These are phyloP conservation scores for Conger conger DNA, from an alignment of 2,113 vertebrate species.

Conservation along the genomic window DNA sequence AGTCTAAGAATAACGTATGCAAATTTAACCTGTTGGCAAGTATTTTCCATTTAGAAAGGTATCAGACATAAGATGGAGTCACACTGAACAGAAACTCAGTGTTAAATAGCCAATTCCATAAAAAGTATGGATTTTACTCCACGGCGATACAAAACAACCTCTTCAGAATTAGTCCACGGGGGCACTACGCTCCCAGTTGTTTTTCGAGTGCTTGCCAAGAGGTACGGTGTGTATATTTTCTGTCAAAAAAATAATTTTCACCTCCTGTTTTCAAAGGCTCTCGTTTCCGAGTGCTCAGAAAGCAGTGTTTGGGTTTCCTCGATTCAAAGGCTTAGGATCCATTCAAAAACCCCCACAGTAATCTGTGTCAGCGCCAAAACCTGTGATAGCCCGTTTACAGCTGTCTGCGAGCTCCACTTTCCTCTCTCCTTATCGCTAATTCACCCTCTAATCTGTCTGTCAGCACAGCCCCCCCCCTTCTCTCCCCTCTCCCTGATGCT, in stretches of 20 bases:
- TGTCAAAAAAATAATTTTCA: neutral
- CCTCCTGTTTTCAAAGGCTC: neutral
- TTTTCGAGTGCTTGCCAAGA: neutral
- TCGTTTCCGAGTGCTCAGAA: neutral
- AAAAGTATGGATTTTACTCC: neutral
- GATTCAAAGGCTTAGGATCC: neutral
- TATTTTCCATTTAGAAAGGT: neutral
- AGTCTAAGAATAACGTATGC: neutral
- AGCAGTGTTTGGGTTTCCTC: neutral
- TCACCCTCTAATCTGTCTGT: neutral
- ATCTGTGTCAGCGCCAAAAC: neutral
- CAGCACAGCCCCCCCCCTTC: neutral
- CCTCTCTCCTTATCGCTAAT: neutral
- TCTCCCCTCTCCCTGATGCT: neutral
- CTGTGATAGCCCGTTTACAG: neutral
- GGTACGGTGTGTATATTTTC: neutral
- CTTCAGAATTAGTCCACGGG: neutral
- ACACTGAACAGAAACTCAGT: neutral
- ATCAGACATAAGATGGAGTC: neutral
- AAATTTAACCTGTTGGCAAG: neutral
- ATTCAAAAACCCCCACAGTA: neutral
- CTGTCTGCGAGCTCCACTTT: neutral
- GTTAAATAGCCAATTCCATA: neutral
- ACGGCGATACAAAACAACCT: neutral
- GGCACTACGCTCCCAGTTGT: neutral